These are phyloP conservation scores for Sphyrna mokarran DNA, from an alignment of 2,113 vertebrate species.

Conservation along the genomic window DNA sequence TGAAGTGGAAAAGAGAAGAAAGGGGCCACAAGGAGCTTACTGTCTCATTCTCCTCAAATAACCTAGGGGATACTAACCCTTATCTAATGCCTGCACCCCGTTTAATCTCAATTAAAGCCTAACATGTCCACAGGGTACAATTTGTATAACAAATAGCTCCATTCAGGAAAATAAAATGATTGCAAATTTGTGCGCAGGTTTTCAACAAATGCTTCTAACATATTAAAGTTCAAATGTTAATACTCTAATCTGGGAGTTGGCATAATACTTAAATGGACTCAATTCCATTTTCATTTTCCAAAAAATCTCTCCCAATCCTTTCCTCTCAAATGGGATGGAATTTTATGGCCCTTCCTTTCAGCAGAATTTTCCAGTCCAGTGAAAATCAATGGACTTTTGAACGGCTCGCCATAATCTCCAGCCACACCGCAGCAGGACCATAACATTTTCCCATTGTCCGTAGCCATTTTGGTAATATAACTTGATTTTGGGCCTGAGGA, in stretches of 20 bases:
- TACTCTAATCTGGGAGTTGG: not conserved
- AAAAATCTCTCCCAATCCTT: not conserved
- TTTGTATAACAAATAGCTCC: not conserved
- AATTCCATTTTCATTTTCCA: not conserved
- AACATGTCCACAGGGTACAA: not conserved
- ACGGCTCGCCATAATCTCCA: no score
- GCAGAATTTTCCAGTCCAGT: no score
- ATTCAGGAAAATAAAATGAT: constrained; percentile 8
- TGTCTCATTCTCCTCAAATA: not conserved
- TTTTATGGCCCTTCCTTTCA: no score
- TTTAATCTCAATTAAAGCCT: constrained; percentile 35
- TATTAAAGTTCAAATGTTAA: constrained; percentile 16
- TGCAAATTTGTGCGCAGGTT: constrained; percentile 21
- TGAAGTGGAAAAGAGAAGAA: constrained; percentile 1
- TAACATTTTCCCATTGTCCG: no score
- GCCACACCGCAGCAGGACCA: no score
- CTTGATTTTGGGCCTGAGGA: no score
- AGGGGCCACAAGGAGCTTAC: not conserved
- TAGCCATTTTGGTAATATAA: not conserved
- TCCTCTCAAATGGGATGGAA: not conserved
- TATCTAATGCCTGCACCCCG: constrained; percentile 30
- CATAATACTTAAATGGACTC: not conserved
- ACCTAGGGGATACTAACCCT: not conserved
- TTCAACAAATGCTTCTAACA: not conserved
- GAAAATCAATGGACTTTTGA: no score